Conservation (phyloP, 2,888 invertebrate species). For the Himalopsyche kuldschensis region DNA sequence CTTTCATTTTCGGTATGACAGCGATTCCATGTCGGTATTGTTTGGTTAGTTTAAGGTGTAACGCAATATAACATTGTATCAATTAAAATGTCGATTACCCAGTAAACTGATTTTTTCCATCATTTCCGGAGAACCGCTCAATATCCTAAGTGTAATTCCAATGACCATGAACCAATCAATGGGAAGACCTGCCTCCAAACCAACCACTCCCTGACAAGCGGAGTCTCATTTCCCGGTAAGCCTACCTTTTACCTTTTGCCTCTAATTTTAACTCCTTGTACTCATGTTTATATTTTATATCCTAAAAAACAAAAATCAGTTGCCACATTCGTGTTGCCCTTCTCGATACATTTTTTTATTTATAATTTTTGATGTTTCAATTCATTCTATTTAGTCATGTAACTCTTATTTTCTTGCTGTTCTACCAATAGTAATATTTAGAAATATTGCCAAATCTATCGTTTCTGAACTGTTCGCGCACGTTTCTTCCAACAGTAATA, state of each 20-base stretch:
- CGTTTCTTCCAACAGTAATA: too few species aligned
- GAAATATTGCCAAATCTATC: too few species aligned
- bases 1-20: too few species aligned
- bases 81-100: conserved; percentile 1
- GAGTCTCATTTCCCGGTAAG: conserved; percentile 59
- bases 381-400: too few species aligned
- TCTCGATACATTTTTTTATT: neutral
- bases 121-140: conserved; percentile 35
- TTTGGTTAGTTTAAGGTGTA: neutral
- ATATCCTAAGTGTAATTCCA: conserved; percentile 45
- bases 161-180: conserved; percentile 54
- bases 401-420: too few species aligned
- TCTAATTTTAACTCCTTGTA: neutral
- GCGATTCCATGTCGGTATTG: too few species aligned
- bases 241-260: conserved; percentile 41
- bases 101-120: conserved; percentile 29
- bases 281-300: neutral
- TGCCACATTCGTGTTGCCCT: neutral
- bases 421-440: too few species aligned
- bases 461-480: too few species aligned
- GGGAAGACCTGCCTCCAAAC: conserved; percentile 55
- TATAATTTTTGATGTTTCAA: neutral
- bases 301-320: neutral
- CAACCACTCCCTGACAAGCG: conserved; percentile 54
- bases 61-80: neutral